Conservation (phyloP, 1,140 invertebrate genomes). For the Charaxes varanes region DNA sequence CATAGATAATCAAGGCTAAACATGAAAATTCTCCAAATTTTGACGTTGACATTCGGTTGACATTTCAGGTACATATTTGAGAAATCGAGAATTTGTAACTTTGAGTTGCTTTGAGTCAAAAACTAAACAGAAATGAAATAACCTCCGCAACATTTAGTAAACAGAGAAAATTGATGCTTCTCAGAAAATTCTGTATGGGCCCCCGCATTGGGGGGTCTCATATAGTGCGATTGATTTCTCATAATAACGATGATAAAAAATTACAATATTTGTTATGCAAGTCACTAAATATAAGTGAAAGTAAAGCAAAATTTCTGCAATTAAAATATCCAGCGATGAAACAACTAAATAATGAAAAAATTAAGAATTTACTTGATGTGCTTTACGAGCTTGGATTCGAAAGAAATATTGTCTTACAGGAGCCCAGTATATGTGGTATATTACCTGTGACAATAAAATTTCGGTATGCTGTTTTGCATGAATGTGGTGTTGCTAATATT, state of each 20-base stretch:
- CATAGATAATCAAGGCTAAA: no score
- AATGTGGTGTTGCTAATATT: conserved; percentile 52
- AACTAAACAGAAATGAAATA: conserved; percentile 4
- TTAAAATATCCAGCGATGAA: conserved; percentile 47
- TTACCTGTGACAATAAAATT: conserved; percentile 53
- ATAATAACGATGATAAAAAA: conserved; percentile 19
- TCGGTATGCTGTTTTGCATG: conserved; percentile 48
- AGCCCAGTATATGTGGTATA: conserved; percentile 47
- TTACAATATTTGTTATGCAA: conserved; percentile 35
- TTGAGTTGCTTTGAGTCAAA: no score
- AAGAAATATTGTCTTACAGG: conserved; percentile 33
- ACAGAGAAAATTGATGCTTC: conserved; percentile 8
- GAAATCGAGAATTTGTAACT: no score
- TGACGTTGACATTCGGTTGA: no score
- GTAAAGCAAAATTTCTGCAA: conserved; percentile 38
- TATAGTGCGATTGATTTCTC: conserved; percentile 14
- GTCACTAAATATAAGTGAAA: conserved; percentile 41
- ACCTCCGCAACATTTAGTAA: not conserved
- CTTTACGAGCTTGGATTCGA: conserved; percentile 41
- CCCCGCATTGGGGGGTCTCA: not conserved
- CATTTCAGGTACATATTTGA: no score
- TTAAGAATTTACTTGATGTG: conserved; percentile 33
- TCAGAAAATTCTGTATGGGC: conserved; percentile 6
- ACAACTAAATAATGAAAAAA: conserved; percentile 32
- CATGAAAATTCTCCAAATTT: no score